phyloP scores from a whole-genome alignment of 2,797 vertebrate genomes.

The Loris lydekkerianus region DNA sequence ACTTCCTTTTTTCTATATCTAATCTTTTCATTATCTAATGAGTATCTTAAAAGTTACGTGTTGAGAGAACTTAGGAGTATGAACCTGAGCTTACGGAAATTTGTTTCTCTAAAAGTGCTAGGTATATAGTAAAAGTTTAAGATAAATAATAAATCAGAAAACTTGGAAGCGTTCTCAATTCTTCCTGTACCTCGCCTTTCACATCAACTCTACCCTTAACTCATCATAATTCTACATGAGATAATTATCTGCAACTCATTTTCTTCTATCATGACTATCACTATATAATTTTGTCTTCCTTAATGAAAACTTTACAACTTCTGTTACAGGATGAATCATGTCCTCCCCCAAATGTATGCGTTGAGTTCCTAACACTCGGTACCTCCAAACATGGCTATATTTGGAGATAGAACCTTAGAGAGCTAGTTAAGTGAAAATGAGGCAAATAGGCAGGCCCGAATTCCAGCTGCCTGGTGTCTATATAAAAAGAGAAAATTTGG shows the following conservation, averaged over 20 bases:
- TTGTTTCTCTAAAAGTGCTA: neutral
- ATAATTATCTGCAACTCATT: neutral
- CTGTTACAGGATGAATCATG: neutral
- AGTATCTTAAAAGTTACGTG: neutral
- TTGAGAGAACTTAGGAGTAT: neutral
- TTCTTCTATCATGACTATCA: neutral
- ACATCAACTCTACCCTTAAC: neutral
- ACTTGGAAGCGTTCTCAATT: neutral
- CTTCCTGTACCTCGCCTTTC: neutral
- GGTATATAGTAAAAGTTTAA: neutral
- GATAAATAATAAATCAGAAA: neutral
- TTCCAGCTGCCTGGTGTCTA: neutral
- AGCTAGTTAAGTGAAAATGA: conserved; percentile 13
- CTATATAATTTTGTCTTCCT: neutral
- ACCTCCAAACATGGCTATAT: neutral
- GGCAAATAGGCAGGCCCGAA: neutral
- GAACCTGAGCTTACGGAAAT: neutral
- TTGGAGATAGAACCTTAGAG: neutral
- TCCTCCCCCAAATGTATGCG: neutral
- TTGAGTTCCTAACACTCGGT: neutral
- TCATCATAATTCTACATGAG: neutral
- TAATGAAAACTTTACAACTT: neutral
- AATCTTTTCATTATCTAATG: neutral
- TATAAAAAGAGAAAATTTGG: neutral
- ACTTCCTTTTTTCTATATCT: neutral